Conservation (phyloP, 2,888 invertebrate species). For the Ophion ventricosus region DNA sequence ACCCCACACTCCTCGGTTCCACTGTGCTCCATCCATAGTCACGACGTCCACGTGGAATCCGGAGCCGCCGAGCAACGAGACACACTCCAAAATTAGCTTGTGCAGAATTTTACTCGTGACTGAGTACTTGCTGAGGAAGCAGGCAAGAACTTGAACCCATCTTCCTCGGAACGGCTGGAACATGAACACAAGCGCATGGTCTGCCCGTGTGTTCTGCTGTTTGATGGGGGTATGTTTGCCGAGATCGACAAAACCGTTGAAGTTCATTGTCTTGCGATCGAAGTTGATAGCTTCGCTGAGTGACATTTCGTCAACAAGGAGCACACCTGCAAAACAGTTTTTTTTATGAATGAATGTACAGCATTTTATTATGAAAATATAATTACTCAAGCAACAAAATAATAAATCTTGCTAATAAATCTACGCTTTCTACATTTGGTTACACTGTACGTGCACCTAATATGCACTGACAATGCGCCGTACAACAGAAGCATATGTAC, state of each 20-base stretch:
- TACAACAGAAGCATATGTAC: slow-evolving; percentile 15
- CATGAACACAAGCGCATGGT: slow-evolving; percentile 74
- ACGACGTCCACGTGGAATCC: slow-evolving; percentile 1
- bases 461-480: slow-evolving; percentile 19
- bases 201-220: slow-evolving; percentile 62
- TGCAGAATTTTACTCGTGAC: background rate
- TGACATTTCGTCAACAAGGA: slow-evolving; percentile 71
- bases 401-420: slow-evolving; percentile 36
- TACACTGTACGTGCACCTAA: slow-evolving; percentile 22
- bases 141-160: slow-evolving; percentile 69
- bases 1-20: slow-evolving; percentile 4
- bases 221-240: slow-evolving; percentile 67
- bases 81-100: slow-evolving; percentile 2
- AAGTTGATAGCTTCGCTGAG: slow-evolving; percentile 66
- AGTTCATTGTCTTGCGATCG: slow-evolving; percentile 60
- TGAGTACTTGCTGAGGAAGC: slow-evolving; percentile 59
- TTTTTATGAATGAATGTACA: background rate
- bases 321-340: slow-evolving; percentile 47
- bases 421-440: slow-evolving; percentile 26
- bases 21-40: slow-evolving; percentile 5
- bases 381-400: slow-evolving; percentile 26
- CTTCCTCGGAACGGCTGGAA: slow-evolving; percentile 69
- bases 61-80: background rate
- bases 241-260: slow-evolving; percentile 69
- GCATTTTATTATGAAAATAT: slow-evolving; percentile 14